Conservation (phyloP, 2,888 invertebrate genomes). For the Automeris io region DNA sequence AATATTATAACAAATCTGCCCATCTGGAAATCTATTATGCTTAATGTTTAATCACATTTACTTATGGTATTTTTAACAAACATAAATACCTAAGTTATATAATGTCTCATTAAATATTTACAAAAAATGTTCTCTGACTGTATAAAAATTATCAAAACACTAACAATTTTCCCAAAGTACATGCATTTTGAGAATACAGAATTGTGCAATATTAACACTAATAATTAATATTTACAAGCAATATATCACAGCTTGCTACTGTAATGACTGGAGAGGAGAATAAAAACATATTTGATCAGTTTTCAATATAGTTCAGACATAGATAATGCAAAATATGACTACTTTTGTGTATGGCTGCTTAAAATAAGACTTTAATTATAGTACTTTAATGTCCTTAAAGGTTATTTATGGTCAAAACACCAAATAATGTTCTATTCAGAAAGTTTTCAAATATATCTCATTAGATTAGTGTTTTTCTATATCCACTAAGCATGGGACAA, state of each 20-base stretch:
- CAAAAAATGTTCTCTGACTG: slow-evolving; percentile 16
- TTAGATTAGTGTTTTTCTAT: too few species aligned
- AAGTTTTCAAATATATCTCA: too few species aligned
- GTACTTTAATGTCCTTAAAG: too few species aligned
- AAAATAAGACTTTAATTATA: too few species aligned
- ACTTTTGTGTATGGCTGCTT: too few species aligned
- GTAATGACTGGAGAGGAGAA: slow-evolving; percentile 39
- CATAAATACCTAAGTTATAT: slow-evolving; percentile 16
- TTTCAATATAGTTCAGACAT: too few species aligned
- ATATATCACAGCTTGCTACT: slow-evolving; percentile 72
- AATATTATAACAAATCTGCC: slow-evolving; percentile 46
- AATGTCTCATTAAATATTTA: slow-evolving; percentile 12
- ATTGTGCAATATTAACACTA: slow-evolving; percentile 21
- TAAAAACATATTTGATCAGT: slow-evolving; percentile 17
- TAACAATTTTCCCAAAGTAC: slow-evolving; percentile 22
- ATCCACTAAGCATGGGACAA: too few species aligned
- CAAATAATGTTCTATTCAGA: too few species aligned
- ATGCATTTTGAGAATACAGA: slow-evolving; percentile 15
- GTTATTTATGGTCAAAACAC: too few species aligned
- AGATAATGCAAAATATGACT: too few species aligned
- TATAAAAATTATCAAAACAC: slow-evolving; percentile 25
- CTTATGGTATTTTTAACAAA: slow-evolving; percentile 20
- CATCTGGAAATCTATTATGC: slow-evolving; percentile 45
- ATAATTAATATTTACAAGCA: slow-evolving; percentile 59
- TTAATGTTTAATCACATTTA: slow-evolving; percentile 22